These are phyloP conservation scores for Eptatretus atami DNA, from an alignment of 2,797 vertebrate species.

Conservation along the genomic window DNA sequence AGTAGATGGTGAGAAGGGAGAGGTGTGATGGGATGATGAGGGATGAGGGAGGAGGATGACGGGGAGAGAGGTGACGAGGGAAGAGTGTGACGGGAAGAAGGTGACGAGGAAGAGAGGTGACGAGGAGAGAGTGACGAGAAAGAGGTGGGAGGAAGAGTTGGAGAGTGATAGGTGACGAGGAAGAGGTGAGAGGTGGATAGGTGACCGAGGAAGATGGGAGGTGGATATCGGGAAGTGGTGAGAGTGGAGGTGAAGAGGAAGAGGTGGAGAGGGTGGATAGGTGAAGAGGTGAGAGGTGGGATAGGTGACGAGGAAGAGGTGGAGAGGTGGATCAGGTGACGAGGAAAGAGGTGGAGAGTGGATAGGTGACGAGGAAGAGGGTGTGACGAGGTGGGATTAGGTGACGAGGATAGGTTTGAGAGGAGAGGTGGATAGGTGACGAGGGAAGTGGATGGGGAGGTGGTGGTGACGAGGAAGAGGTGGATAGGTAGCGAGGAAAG, in stretches of 20 bases:
- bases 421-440: no score
- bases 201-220: background rate
- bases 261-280: background rate
- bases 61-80: background rate
- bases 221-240: background rate
- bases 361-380: background rate
- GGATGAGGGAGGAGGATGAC: background rate
- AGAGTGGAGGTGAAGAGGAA: background rate
- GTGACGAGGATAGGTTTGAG: background rate
- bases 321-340: no score
- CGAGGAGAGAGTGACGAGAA: no score
- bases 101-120: background rate
- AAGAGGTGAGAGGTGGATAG: background rate
- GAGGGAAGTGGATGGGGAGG: no score
- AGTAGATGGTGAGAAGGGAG: background rate
- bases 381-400: background rate
- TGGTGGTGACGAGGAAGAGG: no score
- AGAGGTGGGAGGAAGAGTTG: background rate
- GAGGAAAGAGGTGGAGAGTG: background rate
- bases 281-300: background rate
- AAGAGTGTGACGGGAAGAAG: background rate
- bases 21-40: background rate
- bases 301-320: background rate
- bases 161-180: background rate
- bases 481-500: no score